Evolutionary conservation across 92 coral and sea anemone species (phyloP).

Genomic region (Isaurus tuberculatus): DNA sequence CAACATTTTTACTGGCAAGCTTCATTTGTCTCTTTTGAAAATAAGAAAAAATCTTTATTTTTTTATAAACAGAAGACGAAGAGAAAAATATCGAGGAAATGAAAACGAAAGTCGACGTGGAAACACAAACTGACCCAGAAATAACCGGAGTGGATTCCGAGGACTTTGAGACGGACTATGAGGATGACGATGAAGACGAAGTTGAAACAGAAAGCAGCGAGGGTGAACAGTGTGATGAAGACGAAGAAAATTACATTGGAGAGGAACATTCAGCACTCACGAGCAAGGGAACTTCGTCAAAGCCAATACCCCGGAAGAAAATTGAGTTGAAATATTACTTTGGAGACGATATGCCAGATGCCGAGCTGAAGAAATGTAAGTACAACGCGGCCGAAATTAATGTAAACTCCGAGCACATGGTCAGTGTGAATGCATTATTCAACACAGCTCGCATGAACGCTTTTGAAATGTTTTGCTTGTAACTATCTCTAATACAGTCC

Average conservation of each 20-base stretch:
- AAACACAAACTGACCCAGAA: slow-evolving; percentile 90
- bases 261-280: slow-evolving; percentile 34
- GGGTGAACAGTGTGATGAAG: slow-evolving; percentile 65
- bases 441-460: slow-evolving; percentile 8
- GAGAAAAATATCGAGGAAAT: slow-evolving; percentile 47
- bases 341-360: slow-evolving; percentile 97
- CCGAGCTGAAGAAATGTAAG: slow-evolving; percentile 94
- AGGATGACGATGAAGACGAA: slow-evolving; percentile 72
- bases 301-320: slow-evolving; percentile 86
- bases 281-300: slow-evolving; percentile 74
- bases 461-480: not conserved
- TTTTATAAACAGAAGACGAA: slow-evolving; percentile 63
- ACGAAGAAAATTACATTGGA: slow-evolving; percentile 35
- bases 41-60: slow-evolving; percentile 9
- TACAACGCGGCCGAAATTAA: not conserved
- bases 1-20: slow-evolving; percentile 39
- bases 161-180: slow-evolving; percentile 84
- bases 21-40: slow-evolving; percentile 27
- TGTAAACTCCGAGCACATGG: slow-evolving; percentile 79
- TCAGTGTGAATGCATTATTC: slow-evolving; percentile 72
- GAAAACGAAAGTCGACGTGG: slow-evolving; percentile 65
- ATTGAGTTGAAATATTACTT: slow-evolving; percentile 95
- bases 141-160: slow-evolving; percentile 92
- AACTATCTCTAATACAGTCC: not conserved
- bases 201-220: slow-evolving; percentile 82